Evolutionary conservation across 1,140 invertebrate genomes (phyloP).

Genomic region (Fopius arisanus): DNA sequence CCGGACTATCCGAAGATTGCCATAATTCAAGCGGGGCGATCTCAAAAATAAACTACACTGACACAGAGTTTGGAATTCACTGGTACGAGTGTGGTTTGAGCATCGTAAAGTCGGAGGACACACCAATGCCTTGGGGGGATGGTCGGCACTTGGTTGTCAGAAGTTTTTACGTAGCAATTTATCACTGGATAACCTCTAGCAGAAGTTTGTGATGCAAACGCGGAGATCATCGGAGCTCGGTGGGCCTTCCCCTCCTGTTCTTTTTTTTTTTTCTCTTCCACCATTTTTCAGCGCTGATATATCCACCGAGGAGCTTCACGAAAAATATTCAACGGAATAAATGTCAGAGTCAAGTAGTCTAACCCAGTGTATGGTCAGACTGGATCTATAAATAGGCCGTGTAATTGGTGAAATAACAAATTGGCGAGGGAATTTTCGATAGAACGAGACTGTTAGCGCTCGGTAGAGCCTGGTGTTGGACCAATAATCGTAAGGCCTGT

Average conservation of each 20-base stretch:
- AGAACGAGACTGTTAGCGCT: background rate
- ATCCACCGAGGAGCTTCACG: background rate
- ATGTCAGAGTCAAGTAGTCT: background rate
- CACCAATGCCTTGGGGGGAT: background rate
- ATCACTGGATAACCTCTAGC: constrained; percentile 17
- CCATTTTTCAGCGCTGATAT: constrained; percentile 2
- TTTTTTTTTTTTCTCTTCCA: background rate
- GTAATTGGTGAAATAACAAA: background rate
- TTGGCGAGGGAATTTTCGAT: background rate
- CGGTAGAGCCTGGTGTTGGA: background rate
- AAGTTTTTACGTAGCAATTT: constrained; percentile 30
- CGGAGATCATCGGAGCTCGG: constrained; percentile 15
- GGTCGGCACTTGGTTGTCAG: constrained; percentile 16
- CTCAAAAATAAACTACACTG: constrained; percentile 25
- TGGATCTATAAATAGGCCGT: background rate
- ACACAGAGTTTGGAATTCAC: background rate
- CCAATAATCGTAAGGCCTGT: constrained; percentile 34
- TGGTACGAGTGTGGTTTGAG: constrained; percentile 20
- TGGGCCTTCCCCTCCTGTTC: too few relatives aligned
- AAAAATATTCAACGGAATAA: background rate
- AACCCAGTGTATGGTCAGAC: background rate
- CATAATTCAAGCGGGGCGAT: constrained; percentile 2
- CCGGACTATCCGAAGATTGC: background rate
- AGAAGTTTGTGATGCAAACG: constrained; percentile 12
- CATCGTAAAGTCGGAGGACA: background rate